Percentiles rank a stretch among this genome's conserved stretches.
phyloP scores from a whole-genome alignment of 2,113 vertebrate species.

The Chloropsis hardwickii region DNA sequence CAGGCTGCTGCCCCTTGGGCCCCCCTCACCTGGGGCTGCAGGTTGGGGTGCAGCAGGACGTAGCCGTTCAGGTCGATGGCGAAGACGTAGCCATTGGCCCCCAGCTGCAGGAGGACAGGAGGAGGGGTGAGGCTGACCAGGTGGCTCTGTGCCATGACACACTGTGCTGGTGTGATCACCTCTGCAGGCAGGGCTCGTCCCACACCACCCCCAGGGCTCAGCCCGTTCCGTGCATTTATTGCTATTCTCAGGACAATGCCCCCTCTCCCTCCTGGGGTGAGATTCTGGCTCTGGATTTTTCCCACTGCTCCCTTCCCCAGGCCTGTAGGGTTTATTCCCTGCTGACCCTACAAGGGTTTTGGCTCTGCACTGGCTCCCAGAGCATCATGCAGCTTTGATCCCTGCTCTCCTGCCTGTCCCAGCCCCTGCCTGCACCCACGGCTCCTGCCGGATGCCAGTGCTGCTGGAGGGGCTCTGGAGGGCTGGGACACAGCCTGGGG shows the following conservation, averaged over 20 bases:
- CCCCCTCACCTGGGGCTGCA: constrained; percentile 85
- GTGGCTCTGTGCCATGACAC: rapidly evolving
- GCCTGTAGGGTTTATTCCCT: neutral
- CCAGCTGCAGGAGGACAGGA: constrained; percentile 78
- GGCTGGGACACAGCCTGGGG: neutral
- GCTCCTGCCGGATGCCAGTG: neutral
- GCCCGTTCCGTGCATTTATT: neutral
- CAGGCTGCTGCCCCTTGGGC: rapidly evolving
- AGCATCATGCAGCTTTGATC: neutral
- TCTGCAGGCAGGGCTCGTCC: neutral
- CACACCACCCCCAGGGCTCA: rapidly evolving
- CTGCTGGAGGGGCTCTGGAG: neutral
- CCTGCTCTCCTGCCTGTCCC: neutral
- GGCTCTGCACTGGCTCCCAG: neutral
- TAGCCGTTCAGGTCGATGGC: constrained; percentile 84
- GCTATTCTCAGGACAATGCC: neutral
- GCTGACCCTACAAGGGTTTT: neutral
- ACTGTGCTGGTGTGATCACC: neutral
- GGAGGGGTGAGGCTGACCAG: neutral
- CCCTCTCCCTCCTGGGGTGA: neutral
- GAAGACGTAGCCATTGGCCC: constrained; percentile 86
- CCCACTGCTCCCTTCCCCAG: neutral
- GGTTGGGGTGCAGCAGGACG: constrained; percentile 81
- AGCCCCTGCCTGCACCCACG: neutral
- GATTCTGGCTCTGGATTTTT: neutral